A percentile compares a stretch with the other conserved stretches of the same genome.
Evolutionary conservation across 2,113 vertebrate species (phyloP).

Genomic region (Brachyhypopomus gauderio): DNA sequence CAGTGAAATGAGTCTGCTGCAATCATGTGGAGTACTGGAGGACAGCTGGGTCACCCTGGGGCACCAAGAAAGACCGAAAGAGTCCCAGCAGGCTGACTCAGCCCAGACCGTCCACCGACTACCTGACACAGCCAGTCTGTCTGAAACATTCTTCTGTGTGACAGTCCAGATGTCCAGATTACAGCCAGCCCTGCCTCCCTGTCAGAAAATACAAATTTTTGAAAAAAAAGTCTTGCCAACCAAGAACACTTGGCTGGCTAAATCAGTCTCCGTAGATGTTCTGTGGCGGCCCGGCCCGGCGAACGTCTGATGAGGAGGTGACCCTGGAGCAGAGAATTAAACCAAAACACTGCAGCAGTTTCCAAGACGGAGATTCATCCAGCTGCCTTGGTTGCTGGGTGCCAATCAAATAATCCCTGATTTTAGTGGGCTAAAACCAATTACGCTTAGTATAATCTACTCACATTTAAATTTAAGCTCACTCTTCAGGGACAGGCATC

Average conservation of each 20-base stretch:
- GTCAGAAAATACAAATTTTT: constrained; percentile 39
- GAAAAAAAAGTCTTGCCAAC: not conserved
- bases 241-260: not conserved
- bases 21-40: constrained; percentile 56
- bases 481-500: constrained; percentile 59
- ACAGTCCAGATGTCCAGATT: constrained; percentile 55
- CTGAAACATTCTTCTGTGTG: constrained; percentile 62
- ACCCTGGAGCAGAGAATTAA: constrained; percentile 20
- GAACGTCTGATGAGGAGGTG: constrained; percentile 1
- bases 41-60: constrained; percentile 40
- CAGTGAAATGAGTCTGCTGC: constrained; percentile 40
- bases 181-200: constrained; percentile 19
- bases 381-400: constrained; percentile 60
- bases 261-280: constrained; percentile 24
- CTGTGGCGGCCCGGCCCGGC: constrained; percentile 24
- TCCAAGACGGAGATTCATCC: constrained; percentile 36
- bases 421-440: constrained; percentile 72
- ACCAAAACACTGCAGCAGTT: not conserved
- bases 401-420: constrained; percentile 67
- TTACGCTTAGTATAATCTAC: constrained; percentile 69
- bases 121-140: constrained; percentile 62
- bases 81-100: constrained; percentile 58
- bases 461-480: constrained; percentile 60
- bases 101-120: constrained; percentile 43
- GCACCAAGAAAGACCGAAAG: constrained; percentile 55